phyloP scores from a whole-genome alignment of 1,140 invertebrate species.

The Latrodectus geometricus region DNA sequence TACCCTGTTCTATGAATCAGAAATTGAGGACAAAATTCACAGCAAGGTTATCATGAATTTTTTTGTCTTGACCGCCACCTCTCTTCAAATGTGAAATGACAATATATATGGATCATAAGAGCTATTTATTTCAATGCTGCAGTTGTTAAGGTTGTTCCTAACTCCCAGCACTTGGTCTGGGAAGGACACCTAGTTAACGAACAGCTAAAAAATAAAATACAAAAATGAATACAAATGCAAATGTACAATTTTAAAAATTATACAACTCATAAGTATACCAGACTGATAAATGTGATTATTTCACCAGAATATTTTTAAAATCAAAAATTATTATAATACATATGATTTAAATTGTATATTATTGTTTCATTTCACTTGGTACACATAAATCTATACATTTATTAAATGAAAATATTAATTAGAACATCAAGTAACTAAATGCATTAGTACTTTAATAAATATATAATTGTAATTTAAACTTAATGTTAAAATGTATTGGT shows the following conservation, averaged over 20 bases:
- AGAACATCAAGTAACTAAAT: too few species aligned
- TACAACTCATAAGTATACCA: background rate
- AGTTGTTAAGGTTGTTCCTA: conserved; percentile 58
- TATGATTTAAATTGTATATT: too few species aligned
- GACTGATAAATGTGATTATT: background rate
- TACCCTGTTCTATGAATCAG: background rate
- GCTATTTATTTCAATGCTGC: conserved; percentile 36
- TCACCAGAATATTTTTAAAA: too few species aligned
- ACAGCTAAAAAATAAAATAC: conserved; percentile 45
- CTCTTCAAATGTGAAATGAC: conserved; percentile 35
- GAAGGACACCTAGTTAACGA: conserved; percentile 61
- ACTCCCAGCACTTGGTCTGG: conserved; percentile 57
- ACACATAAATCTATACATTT: too few species aligned
- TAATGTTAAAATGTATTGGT: too few species aligned
- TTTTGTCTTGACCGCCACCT: conserved; percentile 22
- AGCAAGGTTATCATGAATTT: conserved; percentile 8
- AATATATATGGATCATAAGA: conserved; percentile 1
- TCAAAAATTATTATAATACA: background rate
- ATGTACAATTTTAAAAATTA: background rate
- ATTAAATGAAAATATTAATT: too few species aligned
- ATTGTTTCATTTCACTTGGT: too few species aligned
- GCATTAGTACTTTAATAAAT: too few species aligned
- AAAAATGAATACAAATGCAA: conserved; percentile 1
- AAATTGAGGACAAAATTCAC: background rate
- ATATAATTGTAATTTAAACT: too few species aligned